Evolutionary conservation across 2,888 invertebrate species (phyloP), one percentile per base, ranked within the genome.

Genomic region (Caenorhabditis angaria): DNA sequence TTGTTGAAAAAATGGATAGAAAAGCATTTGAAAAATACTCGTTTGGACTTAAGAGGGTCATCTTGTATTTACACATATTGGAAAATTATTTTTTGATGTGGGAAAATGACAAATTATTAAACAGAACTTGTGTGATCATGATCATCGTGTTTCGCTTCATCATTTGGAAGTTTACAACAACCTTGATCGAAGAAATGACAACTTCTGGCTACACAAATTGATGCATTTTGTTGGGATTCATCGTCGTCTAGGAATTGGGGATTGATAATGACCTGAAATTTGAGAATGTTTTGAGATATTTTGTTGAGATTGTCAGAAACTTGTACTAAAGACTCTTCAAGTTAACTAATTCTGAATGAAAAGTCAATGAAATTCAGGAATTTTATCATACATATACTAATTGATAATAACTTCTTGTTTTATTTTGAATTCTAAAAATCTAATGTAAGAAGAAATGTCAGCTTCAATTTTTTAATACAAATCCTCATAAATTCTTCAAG

Each of bases 181-280:
- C 73, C 73, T 20, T 68, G 68, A 24, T 73, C 62, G 20, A 65
- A 59, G 6, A 55, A 66, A 60, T 73, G 73, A 22, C 73, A 73
- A 28, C 65, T 69, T 6, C 20, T n/a, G 2, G 47, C 55, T 35
- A 73, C 68, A 57, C 73, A 73, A 6, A 73, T 65, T 1, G 68
- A 25, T 41, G 41, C 10, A 3, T 41, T 12, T 41, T 41, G 41
- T 41, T 5, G 41, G 14, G 41, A 41, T 27, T 68, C 67, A 6
- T 47, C 50, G 29, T 28, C 55, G 35, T 73, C 73, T 0, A 65
- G 58, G n/a, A 73, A 73, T 1, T 65, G 61, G 0, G 73, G 73
- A 47, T 73, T 68, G 22, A 73, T 57, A 5, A 65, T 61, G 3
- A 73, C 63, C 73, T 72, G 61, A 28, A 72, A 60, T 12, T 28